Percentiles rank a stretch among this genome's conserved stretches.
Evolutionary conservation across 1,140 invertebrate genomes (phyloP).

Genomic region (Andrena cerasifolii): DNA sequence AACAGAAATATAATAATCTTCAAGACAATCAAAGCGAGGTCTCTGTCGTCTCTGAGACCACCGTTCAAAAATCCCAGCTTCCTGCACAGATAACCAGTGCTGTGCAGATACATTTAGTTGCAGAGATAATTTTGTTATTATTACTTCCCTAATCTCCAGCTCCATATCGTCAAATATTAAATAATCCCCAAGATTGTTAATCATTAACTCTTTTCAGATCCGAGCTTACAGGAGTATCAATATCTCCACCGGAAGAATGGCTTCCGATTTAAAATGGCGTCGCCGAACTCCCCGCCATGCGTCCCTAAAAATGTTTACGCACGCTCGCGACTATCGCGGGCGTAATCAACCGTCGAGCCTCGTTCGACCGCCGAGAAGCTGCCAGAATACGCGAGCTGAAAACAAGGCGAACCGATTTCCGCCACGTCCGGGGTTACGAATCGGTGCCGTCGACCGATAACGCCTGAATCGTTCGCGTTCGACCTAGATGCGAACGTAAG

Average conservation of each 20-base stretch:
- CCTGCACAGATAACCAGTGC: background rate
- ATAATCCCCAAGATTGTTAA: too few relatives aligned
- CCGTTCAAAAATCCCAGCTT: background rate
- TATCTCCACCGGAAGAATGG: background rate
- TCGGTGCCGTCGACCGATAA: conserved; percentile 33
- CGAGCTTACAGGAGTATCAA: too few relatives aligned
- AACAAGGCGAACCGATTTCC: conserved; percentile 4
- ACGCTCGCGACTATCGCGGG: too few relatives aligned
- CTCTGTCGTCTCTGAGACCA: background rate
- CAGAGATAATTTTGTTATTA: too few relatives aligned
- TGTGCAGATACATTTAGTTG: too few relatives aligned
- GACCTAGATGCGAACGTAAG: conserved; percentile 3
- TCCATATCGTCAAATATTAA: too few relatives aligned
- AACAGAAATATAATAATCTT: too few relatives aligned
- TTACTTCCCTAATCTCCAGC: too few relatives aligned
- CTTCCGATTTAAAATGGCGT: background rate
- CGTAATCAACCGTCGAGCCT: too few relatives aligned
- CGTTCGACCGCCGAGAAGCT: too few relatives aligned
- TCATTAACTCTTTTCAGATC: too few relatives aligned
- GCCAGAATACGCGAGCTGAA: background rate
- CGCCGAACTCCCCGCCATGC: background rate
- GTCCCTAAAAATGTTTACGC: background rate
- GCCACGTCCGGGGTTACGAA: background rate
- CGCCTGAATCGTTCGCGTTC: background rate
- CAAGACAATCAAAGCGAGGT: too few relatives aligned